Evolutionary conservation across 1,140 invertebrate species (phyloP).

Genomic region (Brachionus manjavacas): DNA sequence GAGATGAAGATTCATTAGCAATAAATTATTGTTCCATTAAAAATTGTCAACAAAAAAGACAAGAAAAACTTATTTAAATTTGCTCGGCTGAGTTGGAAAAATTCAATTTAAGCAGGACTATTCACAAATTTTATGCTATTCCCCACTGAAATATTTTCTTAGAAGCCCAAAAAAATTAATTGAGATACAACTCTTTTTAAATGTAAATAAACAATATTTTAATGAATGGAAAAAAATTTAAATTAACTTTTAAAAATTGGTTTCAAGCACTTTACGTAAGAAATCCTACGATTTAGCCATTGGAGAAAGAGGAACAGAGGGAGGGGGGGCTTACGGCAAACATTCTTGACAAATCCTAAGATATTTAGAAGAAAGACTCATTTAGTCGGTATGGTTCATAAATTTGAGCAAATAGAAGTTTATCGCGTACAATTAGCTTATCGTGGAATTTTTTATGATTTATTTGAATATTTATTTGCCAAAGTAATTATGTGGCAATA

Average conservation of each 20-base stretch:
- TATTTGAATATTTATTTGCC: neutral
- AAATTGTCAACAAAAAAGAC: neutral
- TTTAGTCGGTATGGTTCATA: neutral
- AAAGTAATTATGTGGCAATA: constrained; percentile 5
- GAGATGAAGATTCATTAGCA: neutral
- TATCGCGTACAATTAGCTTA: constrained; percentile 15
- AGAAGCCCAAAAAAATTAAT: neutral
- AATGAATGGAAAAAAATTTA: neutral
- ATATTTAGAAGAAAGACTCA: neutral
- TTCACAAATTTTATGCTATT: neutral
- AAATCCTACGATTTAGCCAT: neutral
- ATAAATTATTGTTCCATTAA: neutral
- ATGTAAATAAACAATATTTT: constrained; percentile 7
- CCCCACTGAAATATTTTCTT: neutral
- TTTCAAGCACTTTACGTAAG: neutral
- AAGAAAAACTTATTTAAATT: neutral
- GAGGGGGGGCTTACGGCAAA: neutral
- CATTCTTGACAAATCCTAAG: neutral
- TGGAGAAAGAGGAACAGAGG: neutral
- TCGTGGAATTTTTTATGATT: constrained; percentile 9
- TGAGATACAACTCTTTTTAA: neutral
- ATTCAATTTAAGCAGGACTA: neutral
- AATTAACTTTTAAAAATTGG: neutral
- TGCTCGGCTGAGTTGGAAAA: neutral
- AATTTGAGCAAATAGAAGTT: neutral